Conservation (phyloP, 2,888 invertebrate species). For the Calliphora vomitoria region DNA sequence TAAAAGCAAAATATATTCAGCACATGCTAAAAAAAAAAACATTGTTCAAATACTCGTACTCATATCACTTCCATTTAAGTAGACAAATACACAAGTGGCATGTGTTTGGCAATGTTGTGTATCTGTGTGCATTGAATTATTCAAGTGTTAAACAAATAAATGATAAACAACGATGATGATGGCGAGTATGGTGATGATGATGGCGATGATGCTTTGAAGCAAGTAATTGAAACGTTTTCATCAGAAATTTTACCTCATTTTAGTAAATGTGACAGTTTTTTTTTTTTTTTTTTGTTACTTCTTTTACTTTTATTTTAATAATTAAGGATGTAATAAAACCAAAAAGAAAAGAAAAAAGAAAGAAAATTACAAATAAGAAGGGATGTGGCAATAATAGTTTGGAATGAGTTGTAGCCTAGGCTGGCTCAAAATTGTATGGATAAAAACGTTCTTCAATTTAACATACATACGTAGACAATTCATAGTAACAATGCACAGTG, state of each 20-base stretch:
- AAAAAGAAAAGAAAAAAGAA: background rate
- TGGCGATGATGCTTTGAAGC: conserved; percentile 29
- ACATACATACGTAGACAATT: too few relatives aligned
- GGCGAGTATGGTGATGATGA: too few relatives aligned
- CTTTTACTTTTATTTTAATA: conserved; percentile 13
- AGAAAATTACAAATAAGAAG: conserved; percentile 9
- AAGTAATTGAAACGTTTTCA: conserved; percentile 60
- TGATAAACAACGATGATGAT: conserved; percentile 43
- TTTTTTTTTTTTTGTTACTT: background rate
- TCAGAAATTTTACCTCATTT: conserved; percentile 58
- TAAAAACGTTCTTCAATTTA: too few relatives aligned
- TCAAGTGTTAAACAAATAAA: conserved; percentile 65
- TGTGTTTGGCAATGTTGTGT: background rate
- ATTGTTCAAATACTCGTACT: conserved; percentile 18
- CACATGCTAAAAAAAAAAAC: background rate
- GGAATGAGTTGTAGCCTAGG: background rate
- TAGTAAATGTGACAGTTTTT: conserved; percentile 48
- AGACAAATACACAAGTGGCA: background rate
- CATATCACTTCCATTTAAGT: conserved; percentile 29
- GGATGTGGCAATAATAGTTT: background rate
- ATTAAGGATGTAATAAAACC: conserved; percentile 52
- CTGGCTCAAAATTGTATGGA: too few relatives aligned
- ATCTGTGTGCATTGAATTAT: conserved; percentile 12
- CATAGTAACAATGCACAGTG: too few relatives aligned
- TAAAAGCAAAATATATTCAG: background rate